Evolutionary conservation across 2,113 vertebrate species (phyloP).

Genomic region (Piaya cayana): DNA sequence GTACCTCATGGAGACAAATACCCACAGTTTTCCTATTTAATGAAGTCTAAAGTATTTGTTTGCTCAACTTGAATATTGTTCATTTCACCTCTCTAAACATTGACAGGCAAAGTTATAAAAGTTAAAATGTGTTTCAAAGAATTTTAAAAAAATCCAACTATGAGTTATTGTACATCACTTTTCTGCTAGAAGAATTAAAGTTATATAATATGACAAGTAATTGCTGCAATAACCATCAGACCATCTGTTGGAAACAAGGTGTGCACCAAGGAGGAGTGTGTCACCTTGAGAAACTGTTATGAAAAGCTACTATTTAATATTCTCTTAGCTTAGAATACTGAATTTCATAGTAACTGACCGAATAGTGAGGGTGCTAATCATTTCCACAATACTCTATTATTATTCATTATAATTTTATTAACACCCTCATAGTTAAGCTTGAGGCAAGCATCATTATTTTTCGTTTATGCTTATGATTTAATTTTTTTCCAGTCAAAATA

Average conservation of each 20-base stretch:
- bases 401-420: background rate
- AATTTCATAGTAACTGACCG: background rate
- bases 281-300: background rate
- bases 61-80: background rate
- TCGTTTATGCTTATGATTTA: background rate
- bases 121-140: background rate
- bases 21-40: background rate
- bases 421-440: background rate
- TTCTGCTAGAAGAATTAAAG: background rate
- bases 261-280: background rate
- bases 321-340: background rate
- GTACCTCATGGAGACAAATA: background rate
- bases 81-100: background rate
- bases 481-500: background rate
- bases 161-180: background rate
- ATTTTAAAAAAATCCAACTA: background rate
- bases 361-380: rapidly evolving
- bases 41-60: background rate
- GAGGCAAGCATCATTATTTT: background rate
- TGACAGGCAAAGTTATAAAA: background rate
- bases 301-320: background rate
- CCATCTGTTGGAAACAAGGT: background rate
- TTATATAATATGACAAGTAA: background rate
- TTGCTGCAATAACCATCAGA: background rate
- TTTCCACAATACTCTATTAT: background rate